Conservation (phyloP, 2,888 invertebrate genomes). For the Deladenus siricidicola region DNA sequence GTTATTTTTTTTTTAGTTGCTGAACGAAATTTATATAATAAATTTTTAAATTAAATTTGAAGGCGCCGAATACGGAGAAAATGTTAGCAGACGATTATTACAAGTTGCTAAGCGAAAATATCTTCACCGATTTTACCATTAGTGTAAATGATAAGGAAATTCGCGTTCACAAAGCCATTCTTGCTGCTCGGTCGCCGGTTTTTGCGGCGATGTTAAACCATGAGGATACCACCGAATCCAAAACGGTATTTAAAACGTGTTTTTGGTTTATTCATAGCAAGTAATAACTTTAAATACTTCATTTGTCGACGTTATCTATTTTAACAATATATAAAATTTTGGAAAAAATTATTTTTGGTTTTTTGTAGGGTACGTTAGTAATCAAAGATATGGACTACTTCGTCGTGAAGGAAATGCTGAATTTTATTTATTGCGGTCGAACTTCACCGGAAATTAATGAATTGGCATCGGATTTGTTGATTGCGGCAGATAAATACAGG, state of each 20-base stretch:
- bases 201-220: conserved; percentile 52
- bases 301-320: no score
- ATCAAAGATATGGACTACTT: conserved; percentile 51
- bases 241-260: no score
- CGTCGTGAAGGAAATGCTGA: conserved; percentile 51
- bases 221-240: conserved; percentile 47
- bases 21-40: neutral
- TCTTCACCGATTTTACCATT: conserved; percentile 50
- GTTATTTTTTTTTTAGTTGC: conserved; percentile 3
- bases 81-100: conserved; percentile 48
- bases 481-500: conserved; percentile 53
- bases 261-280: no score
- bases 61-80: conserved; percentile 14
- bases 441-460: conserved; percentile 48
- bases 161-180: conserved; percentile 48
- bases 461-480: conserved; percentile 49
- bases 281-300: no score
- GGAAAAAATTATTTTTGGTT: no score
- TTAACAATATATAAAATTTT: no score
- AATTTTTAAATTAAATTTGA: neutral
- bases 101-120: conserved; percentile 40
- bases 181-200: conserved; percentile 51
- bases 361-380: conserved; percentile 36
- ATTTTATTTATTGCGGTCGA: conserved; percentile 50
- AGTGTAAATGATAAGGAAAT: conserved; percentile 36